These are phyloP conservation scores for Petromus typicus DNA, from an alignment of 2,113 vertebrate genomes.

Conservation along the genomic window DNA sequence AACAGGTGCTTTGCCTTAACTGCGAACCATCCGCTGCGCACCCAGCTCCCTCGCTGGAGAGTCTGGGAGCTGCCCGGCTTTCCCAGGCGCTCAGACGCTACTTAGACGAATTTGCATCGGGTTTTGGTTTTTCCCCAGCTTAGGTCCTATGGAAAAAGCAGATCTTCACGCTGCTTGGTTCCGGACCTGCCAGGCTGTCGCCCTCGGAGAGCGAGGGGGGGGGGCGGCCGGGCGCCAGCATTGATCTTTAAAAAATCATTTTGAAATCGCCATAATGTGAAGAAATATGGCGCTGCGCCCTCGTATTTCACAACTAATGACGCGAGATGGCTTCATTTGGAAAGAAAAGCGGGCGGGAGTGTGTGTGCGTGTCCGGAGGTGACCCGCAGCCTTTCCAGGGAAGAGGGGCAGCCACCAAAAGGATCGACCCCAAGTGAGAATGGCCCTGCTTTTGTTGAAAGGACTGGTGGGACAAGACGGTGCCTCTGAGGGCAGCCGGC, in stretches of 20 bases:
- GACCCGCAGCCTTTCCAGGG: slow-evolving; percentile 52
- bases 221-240: slow-evolving; percentile 54
- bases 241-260: slow-evolving; percentile 86
- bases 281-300: slow-evolving; percentile 83
- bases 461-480: not conserved
- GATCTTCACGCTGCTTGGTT: slow-evolving; percentile 68
- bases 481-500: not conserved
- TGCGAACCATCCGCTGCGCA: not conserved
- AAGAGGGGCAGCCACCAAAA: slow-evolving; percentile 41
- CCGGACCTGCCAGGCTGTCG: slow-evolving; percentile 41
- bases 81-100: slow-evolving; percentile 41
- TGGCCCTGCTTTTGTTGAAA: slow-evolving; percentile 52
- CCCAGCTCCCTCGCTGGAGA: slow-evolving; percentile 24
- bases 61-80: slow-evolving; percentile 47
- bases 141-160: slow-evolving; percentile 64
- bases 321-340: slow-evolving; percentile 76
- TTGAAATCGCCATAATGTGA: slow-evolving; percentile 85
- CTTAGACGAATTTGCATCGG: slow-evolving; percentile 70
- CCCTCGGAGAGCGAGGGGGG: slow-evolving; percentile 60
- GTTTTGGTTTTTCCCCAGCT: slow-evolving; percentile 55
- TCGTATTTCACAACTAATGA: slow-evolving; percentile 82
- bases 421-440: slow-evolving; percentile 57
- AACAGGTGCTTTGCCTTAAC: slow-evolving; percentile 87
- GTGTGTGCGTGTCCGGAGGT: slow-evolving; percentile 48
- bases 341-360: slow-evolving; percentile 58